These are phyloP conservation scores for Araneus ventricosus DNA, from an alignment of 1,140 invertebrate genomes.

Conservation along the genomic window DNA sequence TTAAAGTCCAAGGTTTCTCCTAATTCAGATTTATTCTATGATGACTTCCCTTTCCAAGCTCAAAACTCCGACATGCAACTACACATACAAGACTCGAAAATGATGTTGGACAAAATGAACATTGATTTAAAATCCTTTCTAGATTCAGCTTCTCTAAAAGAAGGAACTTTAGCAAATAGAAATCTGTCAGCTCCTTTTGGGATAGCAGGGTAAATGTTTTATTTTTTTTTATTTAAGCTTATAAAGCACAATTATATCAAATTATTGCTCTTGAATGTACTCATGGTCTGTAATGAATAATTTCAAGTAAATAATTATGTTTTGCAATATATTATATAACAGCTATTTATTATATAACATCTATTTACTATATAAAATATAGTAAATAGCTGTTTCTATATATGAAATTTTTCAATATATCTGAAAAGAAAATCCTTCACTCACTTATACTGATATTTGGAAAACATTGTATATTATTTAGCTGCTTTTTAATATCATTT, in stretches of 20 bases:
- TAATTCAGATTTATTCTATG: slow-evolving; percentile 59
- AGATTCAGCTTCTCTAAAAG: slow-evolving; percentile 48
- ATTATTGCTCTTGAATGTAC: no score
- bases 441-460: no score
- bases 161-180: slow-evolving; percentile 34
- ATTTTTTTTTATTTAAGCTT: background rate
- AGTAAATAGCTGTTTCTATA: no score
- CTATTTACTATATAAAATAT: no score
- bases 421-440: no score
- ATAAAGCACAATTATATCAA: no score
- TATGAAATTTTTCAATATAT: no score
- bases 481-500: no score
- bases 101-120: slow-evolving; percentile 69
- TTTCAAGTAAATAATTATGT: background rate
- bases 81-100: slow-evolving; percentile 66
- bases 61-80: slow-evolving; percentile 53
- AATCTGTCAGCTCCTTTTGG: slow-evolving; percentile 57
- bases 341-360: no score
- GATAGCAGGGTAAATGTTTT: slow-evolving; percentile 61
- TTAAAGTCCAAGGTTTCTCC: slow-evolving; percentile 51
- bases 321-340: no score
- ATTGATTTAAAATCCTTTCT: slow-evolving; percentile 59
- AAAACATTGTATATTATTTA: no score
- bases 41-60: slow-evolving; percentile 50
- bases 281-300: background rate